A percentile compares a stretch with the other conserved stretches of the same genome.
These are phyloP conservation scores for Onthophagus sagittarius DNA, from an alignment of 2,888 invertebrate genomes.

Conservation along the genomic window DNA sequence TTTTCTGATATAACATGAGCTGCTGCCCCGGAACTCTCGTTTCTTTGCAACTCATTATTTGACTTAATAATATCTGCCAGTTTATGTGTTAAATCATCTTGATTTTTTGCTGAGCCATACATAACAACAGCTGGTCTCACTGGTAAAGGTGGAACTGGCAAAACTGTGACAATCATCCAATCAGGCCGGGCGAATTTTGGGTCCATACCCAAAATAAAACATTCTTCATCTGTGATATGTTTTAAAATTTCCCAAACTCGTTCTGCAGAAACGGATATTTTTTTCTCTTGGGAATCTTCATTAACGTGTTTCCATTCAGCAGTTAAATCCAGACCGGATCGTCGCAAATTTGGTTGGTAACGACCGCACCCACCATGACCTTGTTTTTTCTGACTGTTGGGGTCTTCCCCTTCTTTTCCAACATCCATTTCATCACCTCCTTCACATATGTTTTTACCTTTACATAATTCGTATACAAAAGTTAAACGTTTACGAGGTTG, in stretches of 20 bases:
- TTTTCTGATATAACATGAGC: conserved; percentile 97
- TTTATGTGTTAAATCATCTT: conserved; percentile 99
- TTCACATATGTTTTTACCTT: conserved; percentile 96
- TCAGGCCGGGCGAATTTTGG: conserved; percentile 96
- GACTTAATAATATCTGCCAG: conserved; percentile 97
- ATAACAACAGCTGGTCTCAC: conserved; percentile 98
- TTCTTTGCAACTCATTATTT: conserved; percentile 91
- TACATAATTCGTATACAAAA: conserved; percentile 96
- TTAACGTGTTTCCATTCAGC: conserved; percentile 99
- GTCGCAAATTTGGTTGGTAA: conserved; percentile 90
- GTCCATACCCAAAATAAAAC: conserved; percentile 92
- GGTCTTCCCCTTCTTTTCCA: conserved; percentile 69
- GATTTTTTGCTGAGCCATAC: conserved; percentile 98
- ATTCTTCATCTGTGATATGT: conserved; percentile 95
- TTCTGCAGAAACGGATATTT: conserved; percentile 90
- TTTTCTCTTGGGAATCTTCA: conserved; percentile 97
- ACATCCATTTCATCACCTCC: conserved; percentile 98
- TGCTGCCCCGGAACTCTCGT: conserved; percentile 95
- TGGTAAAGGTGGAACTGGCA: conserved; percentile 94
- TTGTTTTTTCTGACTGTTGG: conserved; percentile 57
- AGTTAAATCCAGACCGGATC: conserved; percentile 86
- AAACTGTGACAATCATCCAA: conserved; percentile 98
- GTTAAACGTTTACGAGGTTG: conserved; percentile 92
- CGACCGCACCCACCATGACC: conserved; percentile 97
- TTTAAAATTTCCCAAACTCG: conserved; percentile 96